phyloP scores from a whole-genome alignment of 2,113 vertebrate species.

The Pleuronectes platessa region DNA sequence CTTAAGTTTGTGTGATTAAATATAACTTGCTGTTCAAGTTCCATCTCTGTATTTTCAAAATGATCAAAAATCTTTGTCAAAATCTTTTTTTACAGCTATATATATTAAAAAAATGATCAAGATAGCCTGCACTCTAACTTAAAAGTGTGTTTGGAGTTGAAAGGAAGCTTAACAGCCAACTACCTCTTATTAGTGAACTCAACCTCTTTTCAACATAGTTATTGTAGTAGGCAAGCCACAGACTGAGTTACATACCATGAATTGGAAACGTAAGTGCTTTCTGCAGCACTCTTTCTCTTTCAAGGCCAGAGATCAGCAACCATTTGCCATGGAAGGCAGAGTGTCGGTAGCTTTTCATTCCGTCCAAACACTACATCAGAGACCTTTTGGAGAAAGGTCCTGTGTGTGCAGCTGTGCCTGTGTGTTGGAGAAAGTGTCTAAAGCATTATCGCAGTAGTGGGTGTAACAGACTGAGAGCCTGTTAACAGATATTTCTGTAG shows the following conservation, averaged over 20 bases:
- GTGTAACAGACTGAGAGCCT: neutral
- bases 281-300: neutral
- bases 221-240: neutral
- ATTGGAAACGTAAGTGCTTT: neutral
- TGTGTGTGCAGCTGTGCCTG: neutral
- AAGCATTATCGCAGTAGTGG: neutral
- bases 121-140: neutral
- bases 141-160: neutral
- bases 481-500: neutral
- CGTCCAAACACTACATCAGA: neutral
- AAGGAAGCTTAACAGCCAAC: neutral
- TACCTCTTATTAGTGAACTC: neutral
- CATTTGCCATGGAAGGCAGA: neutral
- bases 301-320: neutral
- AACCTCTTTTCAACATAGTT: neutral
- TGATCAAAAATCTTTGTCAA: neutral
- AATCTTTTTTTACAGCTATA: no score
- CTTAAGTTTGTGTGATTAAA: neutral
- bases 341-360: conserved; percentile 2
- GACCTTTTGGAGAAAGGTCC: conserved; percentile 14
- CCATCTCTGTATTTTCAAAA: neutral
- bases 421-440: neutral
- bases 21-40: neutral
- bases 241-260: conserved; percentile 1
- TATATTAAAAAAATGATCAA: no score